Base-by-base conservation (phyloP, 2,113 vertebrate species). In the Copsychus sechellarum region DNA sequence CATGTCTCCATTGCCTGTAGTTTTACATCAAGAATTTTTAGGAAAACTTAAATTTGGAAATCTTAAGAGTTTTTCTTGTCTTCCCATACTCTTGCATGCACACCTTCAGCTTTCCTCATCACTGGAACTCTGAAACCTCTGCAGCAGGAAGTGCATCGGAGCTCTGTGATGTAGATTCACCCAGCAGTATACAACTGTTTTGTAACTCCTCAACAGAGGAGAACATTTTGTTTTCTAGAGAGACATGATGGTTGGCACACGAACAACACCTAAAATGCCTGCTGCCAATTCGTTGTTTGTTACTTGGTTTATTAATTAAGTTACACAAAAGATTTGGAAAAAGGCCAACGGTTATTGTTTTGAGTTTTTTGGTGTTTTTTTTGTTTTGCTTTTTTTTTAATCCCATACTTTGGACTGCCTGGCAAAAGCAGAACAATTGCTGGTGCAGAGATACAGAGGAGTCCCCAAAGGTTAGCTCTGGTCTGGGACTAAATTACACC, bases 261-360 rank as follows among this genome's bases (percentile, higher is more conserved):
- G 90, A 94, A 95, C 94, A 96, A 76, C 95, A 95, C 88, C 96
- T 96, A 64, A 96, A 94, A 95, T 94, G 86, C 93, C 93, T 96
- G 93, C 95, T 96, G 96, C 96, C 93, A 96, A 96, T 95, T 91
- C 85, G 94, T 93, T 97, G 95, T 96, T 96, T 96, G 94, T 91
- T 94, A 86, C 93, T 96, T 74, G 77, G 94, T 95, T 97, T 96
- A 95, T 97, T 96, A 97, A 97, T 97, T 96, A 96, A 96, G 96
- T 90, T 93, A 95, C 90, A 96, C 95, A 97, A 97, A 96, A 96
- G 95, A 81, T 90, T 50, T 96, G 96, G 96, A 65, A 92, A 88
- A 86, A n/a, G 69, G 66, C 94, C 95, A 96, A 48, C 43, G 43
- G 36, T 86, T 67, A 74, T 56, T 85, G 81, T 69, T 38, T 50